phyloP scores from a whole-genome alignment of 2,113 vertebrate species.

The Theropithecus gelada region DNA sequence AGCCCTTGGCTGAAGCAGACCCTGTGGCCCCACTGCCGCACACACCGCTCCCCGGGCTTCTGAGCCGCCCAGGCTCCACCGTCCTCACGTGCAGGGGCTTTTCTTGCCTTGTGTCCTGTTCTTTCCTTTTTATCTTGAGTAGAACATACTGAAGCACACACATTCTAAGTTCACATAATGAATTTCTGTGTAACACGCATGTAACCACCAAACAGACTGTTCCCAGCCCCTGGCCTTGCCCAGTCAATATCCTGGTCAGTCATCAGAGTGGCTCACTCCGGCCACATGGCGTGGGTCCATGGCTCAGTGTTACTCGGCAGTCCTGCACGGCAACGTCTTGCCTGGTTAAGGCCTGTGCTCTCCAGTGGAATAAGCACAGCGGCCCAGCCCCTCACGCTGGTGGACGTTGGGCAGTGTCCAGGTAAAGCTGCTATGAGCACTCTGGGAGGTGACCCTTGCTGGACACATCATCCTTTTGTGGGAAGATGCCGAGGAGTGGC shows the following conservation, averaged over 20 bases:
- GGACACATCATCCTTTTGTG: not conserved
- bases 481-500: no score
- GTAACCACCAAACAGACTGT: not conserved
- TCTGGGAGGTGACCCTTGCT: not conserved
- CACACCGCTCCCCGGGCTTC: not conserved
- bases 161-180: not conserved
- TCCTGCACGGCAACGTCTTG: not conserved
- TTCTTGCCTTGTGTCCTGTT: not conserved
- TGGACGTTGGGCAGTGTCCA: not conserved
- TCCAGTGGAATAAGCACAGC: not conserved
- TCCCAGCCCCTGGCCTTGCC: not conserved
- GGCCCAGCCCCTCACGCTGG: no score
- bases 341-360: not conserved
- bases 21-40: not conserved
- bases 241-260: no score
- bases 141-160: not conserved
- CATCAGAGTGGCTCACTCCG: not conserved
- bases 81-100: not conserved
- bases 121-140: no score
- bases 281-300: accelerated
- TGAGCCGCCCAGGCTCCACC: not conserved
- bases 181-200: not conserved
- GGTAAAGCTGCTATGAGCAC: not conserved
- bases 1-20: no score
- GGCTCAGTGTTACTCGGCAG: not conserved